Evolutionary conservation across 2,888 invertebrate genomes (phyloP).

Genomic region (Eupithecia abbreviata): DNA sequence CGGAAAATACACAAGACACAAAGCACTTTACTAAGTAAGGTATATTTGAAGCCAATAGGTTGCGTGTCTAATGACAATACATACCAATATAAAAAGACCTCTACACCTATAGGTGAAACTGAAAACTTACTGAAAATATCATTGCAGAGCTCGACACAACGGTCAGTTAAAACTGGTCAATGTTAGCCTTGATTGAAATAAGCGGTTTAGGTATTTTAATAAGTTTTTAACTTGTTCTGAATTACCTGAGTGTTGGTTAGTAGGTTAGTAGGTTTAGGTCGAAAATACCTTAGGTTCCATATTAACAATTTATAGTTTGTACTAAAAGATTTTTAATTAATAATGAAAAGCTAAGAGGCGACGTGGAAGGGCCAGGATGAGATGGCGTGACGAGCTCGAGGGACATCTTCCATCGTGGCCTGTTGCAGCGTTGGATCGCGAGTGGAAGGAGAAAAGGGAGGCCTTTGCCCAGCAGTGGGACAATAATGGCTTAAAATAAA

Average conservation of each 20-base stretch:
- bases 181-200: conserved; percentile 17
- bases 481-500: too few species aligned
- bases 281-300: neutral
- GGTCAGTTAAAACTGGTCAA: conserved; percentile 20
- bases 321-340: too few species aligned
- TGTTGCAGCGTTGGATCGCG: too few species aligned
- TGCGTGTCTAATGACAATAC: conserved; percentile 16
- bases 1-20: too few species aligned
- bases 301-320: too few species aligned
- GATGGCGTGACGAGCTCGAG: too few species aligned
- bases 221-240: neutral
- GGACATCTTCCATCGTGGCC: too few species aligned
- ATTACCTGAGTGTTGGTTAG: neutral
- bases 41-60: neutral
- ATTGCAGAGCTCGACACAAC: neutral
- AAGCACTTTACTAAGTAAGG: too few species aligned
- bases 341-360: too few species aligned
- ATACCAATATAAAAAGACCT: conserved; percentile 21
- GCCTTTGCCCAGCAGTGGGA: too few species aligned
- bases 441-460: too few species aligned
- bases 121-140: conserved; percentile 5
- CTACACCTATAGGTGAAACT: neutral
- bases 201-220: neutral
- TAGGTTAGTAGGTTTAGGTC: neutral
- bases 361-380: too few species aligned